Conservation (phyloP, 2,797 vertebrate genomes). For the Coilia nasus region DNA sequence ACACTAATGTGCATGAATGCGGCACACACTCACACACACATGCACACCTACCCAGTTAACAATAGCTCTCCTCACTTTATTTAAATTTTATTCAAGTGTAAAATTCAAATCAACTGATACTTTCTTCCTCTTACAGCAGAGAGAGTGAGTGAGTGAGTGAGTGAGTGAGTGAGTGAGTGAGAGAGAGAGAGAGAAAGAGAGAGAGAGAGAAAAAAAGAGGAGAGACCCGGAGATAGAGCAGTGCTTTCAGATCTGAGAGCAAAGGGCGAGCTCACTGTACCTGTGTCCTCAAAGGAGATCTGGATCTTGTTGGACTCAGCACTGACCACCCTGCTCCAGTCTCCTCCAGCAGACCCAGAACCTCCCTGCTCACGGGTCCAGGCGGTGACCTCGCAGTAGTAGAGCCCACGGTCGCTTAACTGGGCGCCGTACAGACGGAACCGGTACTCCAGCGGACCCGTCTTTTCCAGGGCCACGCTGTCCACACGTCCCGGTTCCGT, state of each 20-base stretch:
- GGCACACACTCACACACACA: neutral
- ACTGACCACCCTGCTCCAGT: constrained; percentile 80
- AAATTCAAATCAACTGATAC: neutral
- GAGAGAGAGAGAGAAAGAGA: too few relatives aligned
- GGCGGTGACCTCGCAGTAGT: constrained; percentile 88
- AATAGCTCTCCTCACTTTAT: neutral
- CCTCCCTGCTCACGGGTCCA: constrained; percentile 78
- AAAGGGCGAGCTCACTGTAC: constrained; percentile 61
- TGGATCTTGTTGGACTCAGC: constrained; percentile 86
- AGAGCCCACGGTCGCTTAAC: constrained; percentile 84
- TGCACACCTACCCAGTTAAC: neutral
- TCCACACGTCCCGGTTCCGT: constrained; percentile 81
- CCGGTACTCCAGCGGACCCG: constrained; percentile 82
- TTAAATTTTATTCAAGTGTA: neutral
- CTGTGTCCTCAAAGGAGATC: constrained; percentile 87
- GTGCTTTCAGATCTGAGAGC: neutral
- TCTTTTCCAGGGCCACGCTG: constrained; percentile 86
- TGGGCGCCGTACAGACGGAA: constrained; percentile 90
- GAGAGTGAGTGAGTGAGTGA: neutral
- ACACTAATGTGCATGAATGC: neutral
- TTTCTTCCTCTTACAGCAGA: neutral
- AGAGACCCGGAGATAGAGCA: neutral
- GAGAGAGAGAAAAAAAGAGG: neutral
- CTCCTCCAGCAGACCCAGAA: neutral
- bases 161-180: too few relatives aligned